These are phyloP conservation scores for Philopotamus ludificatus DNA, from an alignment of 1,140 invertebrate genomes.

Conservation along the genomic window DNA sequence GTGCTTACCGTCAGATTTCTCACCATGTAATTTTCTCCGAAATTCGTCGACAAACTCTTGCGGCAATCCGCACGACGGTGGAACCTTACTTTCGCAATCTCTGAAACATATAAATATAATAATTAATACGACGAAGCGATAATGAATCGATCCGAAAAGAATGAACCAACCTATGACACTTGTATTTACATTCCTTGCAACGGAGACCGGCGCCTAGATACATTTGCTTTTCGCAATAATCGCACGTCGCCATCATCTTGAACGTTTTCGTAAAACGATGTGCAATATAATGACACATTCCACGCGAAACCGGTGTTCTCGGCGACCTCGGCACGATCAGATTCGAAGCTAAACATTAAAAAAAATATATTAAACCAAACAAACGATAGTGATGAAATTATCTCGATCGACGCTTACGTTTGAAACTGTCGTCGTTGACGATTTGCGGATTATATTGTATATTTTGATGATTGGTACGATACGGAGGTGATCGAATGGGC, in stretches of 20 bases:
- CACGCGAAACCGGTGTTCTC: conserved; percentile 67
- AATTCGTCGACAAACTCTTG: conserved; percentile 79
- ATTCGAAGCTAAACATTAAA: conserved; percentile 42
- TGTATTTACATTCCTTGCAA: conserved; percentile 95
- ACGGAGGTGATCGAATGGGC: conserved; percentile 68
- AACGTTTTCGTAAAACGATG: conserved; percentile 88
- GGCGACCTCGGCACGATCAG: conserved; percentile 75
- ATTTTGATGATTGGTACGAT: conserved; percentile 43
- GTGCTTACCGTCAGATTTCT: conserved; percentile 13
- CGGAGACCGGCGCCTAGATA: conserved; percentile 80
- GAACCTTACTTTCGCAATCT: conserved; percentile 88
- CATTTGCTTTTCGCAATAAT: conserved; percentile 89
- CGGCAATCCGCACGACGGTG: conserved; percentile 87
- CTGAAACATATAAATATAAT: conserved; percentile 50
- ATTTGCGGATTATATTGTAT: conserved; percentile 43
- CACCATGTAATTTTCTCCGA: conserved; percentile 61
- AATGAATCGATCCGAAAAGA: conserved; percentile 1
- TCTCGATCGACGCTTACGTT: conserved; percentile 45
- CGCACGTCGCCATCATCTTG: conserved; percentile 86
- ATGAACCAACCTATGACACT: conserved; percentile 67
- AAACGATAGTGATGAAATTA: too few species aligned
- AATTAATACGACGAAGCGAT: background rate
- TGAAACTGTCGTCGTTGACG: conserved; percentile 60
- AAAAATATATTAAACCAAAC: conserved; percentile 43
- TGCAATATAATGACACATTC: conserved; percentile 87